Evolutionary conservation across 2,113 vertebrate genomes (phyloP), one percentile per base, ranked within the genome.

Genomic region (Brachirus orientalis): DNA sequence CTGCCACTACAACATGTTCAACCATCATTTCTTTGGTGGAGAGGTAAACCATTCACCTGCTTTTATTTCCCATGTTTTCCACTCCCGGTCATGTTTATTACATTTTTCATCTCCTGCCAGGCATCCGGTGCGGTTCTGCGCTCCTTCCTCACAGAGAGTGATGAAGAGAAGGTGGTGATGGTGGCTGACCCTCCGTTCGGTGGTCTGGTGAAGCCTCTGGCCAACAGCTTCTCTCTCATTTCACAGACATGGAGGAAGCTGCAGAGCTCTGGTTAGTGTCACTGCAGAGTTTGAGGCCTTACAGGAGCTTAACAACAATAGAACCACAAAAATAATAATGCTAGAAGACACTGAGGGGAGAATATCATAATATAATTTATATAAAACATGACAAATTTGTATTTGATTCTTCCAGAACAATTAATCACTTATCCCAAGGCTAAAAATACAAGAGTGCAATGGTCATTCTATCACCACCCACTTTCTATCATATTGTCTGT

Each of bases 1-100:
- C 88, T 97, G 96, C 78, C 97, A 95, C 82, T 99, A 99, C 86
- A 99, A 99, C 82, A 99, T 99, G 97, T 99, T 99, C 91, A 99
- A 99, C 86, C 95, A 99, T 88, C 90, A 97, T 91, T 98, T 98
- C 89, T 99, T 99, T 90, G 94, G 90, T 0, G 95, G 93, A 85
- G 85, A 96, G 96, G 98, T 99, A 93, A 91, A 90, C 22, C 10
- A n/a, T 62, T 41, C 5, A 16, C 10, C 40, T 17, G 10, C 33
- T 13, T 40, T 5, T 17, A 13, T 16, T 7, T 41, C 8, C 13
- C 1, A 12, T 6, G 6, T n/a, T 7, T 52, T 22, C 33, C 44
- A 0, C n/a, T 1, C 47, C 5, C 22, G 14, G 12, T 43, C 3
- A 0, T 3, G 11, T 10, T 0, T 19, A 7, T n/a, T 20, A 8